Conservation (phyloP, 2,797 vertebrate genomes). For the Sparus aurata region DNA sequence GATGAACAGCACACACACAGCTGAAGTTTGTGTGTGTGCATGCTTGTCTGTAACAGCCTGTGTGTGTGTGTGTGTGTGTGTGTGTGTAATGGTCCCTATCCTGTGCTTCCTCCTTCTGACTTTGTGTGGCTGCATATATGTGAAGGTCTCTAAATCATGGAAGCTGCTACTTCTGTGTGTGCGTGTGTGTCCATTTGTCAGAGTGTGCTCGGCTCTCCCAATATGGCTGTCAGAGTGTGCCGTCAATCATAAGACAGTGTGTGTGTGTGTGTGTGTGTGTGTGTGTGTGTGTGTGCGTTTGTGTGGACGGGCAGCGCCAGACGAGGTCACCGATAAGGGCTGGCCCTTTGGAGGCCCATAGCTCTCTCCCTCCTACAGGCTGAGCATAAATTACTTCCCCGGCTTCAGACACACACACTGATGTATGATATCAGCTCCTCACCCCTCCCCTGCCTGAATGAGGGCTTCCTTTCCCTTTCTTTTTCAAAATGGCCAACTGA, state of each 20-base stretch:
- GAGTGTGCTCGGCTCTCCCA: conserved; percentile 55
- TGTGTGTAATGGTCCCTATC: conserved; percentile 14
- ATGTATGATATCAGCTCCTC: conserved; percentile 58
- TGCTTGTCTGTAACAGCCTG: conserved; percentile 6
- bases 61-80: conserved; percentile 8
- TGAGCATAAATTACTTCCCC: conserved; percentile 78
- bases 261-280: conserved; percentile 10
- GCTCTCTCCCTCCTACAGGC: conserved; percentile 74
- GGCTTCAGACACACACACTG: conserved; percentile 55
- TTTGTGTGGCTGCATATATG: conserved; percentile 67
- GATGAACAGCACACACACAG: conserved; percentile 55
- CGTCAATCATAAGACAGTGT: conserved; percentile 72
- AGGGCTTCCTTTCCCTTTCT: conserved; percentile 36
- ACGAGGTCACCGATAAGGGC: conserved; percentile 78
- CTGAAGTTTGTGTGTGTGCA: conserved; percentile 13
- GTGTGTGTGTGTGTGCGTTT: conserved; percentile 34
- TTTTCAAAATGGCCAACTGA: conserved; percentile 23
- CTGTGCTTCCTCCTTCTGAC: conserved; percentile 40
- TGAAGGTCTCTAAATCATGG: conserved; percentile 70
- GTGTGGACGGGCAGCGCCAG: conserved; percentile 59
- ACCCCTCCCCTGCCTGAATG: conserved; percentile 6
- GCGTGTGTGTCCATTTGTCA: conserved; percentile 71
- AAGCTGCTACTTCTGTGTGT: conserved; percentile 50
- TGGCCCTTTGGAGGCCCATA: conserved; percentile 73
- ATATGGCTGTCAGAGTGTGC: conserved; percentile 71